phyloP scores from a whole-genome alignment of 2,797 vertebrate species.

The Pyrocephalus nanus region DNA sequence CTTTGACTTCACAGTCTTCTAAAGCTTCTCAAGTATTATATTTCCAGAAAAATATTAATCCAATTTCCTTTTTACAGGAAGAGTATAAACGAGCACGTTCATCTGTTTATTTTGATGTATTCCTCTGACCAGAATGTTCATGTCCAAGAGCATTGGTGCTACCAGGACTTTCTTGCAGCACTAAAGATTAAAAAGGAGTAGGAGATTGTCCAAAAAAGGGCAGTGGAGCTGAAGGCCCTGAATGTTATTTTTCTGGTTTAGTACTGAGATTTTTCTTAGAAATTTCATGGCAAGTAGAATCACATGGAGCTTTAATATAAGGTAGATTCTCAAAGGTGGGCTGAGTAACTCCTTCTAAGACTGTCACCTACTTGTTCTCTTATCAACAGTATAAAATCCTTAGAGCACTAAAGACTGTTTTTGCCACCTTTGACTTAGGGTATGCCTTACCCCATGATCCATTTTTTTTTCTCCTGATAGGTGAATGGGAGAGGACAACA shows the following conservation, averaged over 20 bases:
- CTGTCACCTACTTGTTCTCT: background rate
- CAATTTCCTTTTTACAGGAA: background rate
- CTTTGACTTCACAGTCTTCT: background rate
- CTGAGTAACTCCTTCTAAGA: background rate
- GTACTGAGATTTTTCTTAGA: background rate
- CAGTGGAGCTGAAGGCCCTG: background rate
- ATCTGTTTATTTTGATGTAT: fast-evolving
- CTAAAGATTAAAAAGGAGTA: background rate
- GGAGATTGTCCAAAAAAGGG: background rate
- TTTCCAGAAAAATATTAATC: background rate
- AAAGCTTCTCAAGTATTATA: background rate
- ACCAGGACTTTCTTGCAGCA: background rate
- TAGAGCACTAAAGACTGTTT: background rate
- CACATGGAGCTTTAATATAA: fast-evolving
- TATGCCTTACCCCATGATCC: background rate
- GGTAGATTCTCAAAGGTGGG: background rate
- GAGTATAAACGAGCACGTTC: background rate
- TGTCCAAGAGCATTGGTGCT: fast-evolving
- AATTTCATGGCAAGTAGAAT: fast-evolving
- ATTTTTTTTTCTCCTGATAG: background rate
- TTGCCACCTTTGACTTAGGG: fast-evolving
- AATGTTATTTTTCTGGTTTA: background rate
- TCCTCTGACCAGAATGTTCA: background rate
- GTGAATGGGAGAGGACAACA: background rate
- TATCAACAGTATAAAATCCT: background rate